Evolutionary conservation across 2,888 invertebrate species (phyloP).

Genomic region (Ormyrus labotus): DNA sequence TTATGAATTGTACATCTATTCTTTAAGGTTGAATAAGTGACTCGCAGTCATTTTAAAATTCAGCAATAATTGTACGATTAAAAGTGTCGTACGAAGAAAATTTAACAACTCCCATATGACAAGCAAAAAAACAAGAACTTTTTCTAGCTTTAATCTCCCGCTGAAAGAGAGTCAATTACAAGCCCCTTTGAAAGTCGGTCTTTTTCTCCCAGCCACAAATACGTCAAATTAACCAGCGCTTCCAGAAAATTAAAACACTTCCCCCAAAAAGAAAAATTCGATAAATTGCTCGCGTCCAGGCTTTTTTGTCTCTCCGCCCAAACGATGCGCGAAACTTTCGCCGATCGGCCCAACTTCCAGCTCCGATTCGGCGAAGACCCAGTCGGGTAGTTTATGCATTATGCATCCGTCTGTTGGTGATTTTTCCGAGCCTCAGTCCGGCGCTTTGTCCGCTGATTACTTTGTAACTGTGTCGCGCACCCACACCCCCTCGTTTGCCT

Average conservation of each 20-base stretch:
- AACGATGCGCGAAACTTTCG: slow-evolving; percentile 43
- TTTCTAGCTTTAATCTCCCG: slow-evolving; percentile 9
- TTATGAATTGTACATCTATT: too few species aligned
- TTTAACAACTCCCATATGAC: background rate
- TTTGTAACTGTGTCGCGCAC: slow-evolving; percentile 10
- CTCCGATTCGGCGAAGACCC: slow-evolving; percentile 7
- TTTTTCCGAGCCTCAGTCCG: background rate
- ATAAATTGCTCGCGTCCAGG: background rate
- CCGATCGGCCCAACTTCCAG: slow-evolving; percentile 12
- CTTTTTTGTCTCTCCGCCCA: slow-evolving; percentile 6
- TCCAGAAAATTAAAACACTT: slow-evolving; percentile 14
- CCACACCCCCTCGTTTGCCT: background rate
- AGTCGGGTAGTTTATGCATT: slow-evolving; percentile 21
- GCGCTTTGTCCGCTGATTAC: slow-evolving; percentile 35
- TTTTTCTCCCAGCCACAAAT: slow-evolving; percentile 8
- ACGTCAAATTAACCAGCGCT: slow-evolving; percentile 15
- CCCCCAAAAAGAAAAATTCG: background rate
- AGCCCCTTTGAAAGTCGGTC: background rate
- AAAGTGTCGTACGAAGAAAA: too few species aligned
- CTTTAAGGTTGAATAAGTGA: too few species aligned
- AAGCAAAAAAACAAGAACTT: background rate
- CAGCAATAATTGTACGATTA: too few species aligned
- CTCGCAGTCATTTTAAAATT: too few species aligned
- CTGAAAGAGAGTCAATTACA: slow-evolving; percentile 27
- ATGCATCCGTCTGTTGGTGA: slow-evolving; percentile 5